Base-by-base conservation (phyloP, 1,140 invertebrate species). In the Choristoneura fumiferana region DNA sequence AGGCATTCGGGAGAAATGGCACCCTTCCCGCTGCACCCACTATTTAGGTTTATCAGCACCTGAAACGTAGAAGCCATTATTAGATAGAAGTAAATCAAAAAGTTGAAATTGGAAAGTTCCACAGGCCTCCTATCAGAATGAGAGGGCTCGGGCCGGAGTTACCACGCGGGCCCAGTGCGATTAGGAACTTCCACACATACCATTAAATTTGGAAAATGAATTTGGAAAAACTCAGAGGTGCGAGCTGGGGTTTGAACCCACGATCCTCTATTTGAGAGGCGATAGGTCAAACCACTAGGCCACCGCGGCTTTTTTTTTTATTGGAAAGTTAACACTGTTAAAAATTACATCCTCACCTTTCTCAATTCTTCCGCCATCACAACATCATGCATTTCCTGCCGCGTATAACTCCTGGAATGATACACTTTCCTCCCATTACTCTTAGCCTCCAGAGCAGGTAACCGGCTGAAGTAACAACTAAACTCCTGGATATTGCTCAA, bases 401-500 rank as follows among this genome's bases (percentile, higher is more conserved):
- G 89, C 22, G 92, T 93, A 3, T 91, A 90, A 67, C 92, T 91
- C 17, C 93, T 90, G 0, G 93, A 93, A 52, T 93, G 91, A 57
- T 93, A 93, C 34, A 93, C 91, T 63, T 91, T 88, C 52, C 91
- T 81, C 14, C 91, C 89, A 67, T 94, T 92, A 8, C 91, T 91
- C 57, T 93, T 92, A 37, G 89, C 83, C 71, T 95, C 94, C 54
- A 96, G 83, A 12, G 94, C 94, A 4, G 95, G 95, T 72, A 96
- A 89, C 69, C 94, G 92, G 81, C 94, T 95, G 63, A 96, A 94
- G 78, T 96, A 96, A 63, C 93, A 93, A 85, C 94, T 95, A 85
- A 96, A 96, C 73, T 95, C 94, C 76, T 95, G 93, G 76, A 96
- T 96, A 86, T 96, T 96, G 81, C 95, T 95, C 71, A 97, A 91